Conservation (phyloP, 2,888 invertebrate genomes). For the Tinea trinotella region DNA sequence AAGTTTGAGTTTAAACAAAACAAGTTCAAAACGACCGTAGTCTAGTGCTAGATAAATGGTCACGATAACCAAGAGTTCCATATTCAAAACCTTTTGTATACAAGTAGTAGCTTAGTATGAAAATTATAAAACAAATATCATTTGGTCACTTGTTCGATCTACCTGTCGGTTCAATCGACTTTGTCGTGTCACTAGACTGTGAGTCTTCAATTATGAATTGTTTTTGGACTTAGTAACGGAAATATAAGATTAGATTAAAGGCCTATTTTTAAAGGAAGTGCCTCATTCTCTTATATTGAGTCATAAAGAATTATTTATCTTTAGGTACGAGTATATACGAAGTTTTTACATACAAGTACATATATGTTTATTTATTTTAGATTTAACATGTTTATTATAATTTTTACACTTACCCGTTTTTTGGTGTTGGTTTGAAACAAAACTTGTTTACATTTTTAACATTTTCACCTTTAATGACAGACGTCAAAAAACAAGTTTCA, state of each 20-base stretch:
- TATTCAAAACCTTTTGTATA: no score
- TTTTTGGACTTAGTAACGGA: background rate
- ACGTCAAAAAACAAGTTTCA: background rate
- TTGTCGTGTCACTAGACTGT: no score
- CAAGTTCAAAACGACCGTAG: no score
- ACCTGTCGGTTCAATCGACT: no score
- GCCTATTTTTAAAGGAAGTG: background rate
- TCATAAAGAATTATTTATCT: background rate
- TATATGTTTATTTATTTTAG: background rate
- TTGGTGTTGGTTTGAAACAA: background rate
- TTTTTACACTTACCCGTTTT: background rate
- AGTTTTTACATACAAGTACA: no score
- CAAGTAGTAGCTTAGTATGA: no score
- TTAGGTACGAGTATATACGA: no score
- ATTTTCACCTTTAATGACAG: background rate
- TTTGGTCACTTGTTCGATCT: no score
- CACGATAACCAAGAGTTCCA: no score
- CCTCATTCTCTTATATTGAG: background rate
- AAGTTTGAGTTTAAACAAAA: no score
- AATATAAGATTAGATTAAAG: constrained; percentile 3
- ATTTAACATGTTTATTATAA: background rate
- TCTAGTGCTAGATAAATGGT: no score
- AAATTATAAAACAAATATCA: no score
- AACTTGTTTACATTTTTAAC: background rate
- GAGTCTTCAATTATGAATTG: background rate